These are phyloP conservation scores for Rhynchomys soricoides DNA, from an alignment of 2,113 vertebrate genomes.

Conservation along the genomic window DNA sequence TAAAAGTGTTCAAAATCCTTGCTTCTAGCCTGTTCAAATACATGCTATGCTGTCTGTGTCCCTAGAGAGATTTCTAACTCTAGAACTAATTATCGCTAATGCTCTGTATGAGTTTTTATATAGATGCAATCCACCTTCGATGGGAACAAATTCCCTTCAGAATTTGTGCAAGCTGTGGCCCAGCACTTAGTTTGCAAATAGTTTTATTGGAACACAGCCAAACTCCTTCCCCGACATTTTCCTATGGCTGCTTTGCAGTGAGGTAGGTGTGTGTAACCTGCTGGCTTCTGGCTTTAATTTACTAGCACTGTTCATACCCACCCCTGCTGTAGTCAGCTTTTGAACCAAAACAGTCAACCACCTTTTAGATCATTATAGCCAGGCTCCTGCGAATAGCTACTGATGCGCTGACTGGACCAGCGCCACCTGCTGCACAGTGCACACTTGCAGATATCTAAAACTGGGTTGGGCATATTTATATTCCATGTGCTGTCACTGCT, in stretches of 20 bases:
- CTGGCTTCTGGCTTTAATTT: background rate
- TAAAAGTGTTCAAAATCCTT: background rate
- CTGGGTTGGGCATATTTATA: no score
- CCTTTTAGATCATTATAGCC: background rate
- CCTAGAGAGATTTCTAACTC: background rate
- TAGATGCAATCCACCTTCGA: background rate
- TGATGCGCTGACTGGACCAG: rapidly evolving
- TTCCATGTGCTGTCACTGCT: background rate
- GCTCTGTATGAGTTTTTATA: background rate
- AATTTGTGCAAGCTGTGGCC: background rate
- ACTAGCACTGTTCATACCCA: background rate
- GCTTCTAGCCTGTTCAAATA: background rate
- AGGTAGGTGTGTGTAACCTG: background rate
- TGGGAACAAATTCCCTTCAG: background rate
- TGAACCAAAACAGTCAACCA: background rate
- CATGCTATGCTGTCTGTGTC: no score
- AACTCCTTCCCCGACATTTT: background rate
- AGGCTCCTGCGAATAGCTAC: background rate
- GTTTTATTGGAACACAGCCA: slow-evolving; percentile 7
- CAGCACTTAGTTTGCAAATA: background rate
- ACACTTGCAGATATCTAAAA: background rate
- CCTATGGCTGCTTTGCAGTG: background rate
- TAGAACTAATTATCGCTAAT: background rate
- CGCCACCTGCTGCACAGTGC: background rate
- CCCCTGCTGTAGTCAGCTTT: background rate